Conservation (phyloP, 2,888 invertebrate species). For the Geotrupes spiniger region DNA sequence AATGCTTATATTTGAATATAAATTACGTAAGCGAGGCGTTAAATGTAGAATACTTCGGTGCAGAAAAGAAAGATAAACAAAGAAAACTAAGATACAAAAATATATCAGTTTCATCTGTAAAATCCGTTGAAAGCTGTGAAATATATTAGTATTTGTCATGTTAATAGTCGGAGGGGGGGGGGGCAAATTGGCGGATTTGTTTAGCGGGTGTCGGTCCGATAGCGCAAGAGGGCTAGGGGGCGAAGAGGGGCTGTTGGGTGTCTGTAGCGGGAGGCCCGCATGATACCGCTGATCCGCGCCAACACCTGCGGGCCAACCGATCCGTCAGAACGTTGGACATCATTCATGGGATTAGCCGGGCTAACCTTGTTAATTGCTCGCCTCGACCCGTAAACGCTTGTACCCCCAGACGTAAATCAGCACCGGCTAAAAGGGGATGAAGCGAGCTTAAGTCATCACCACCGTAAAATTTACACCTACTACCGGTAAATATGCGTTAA, state of each 20-base stretch:
- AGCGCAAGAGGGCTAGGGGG: conserved; percentile 31
- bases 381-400: conserved; percentile 43
- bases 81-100: conserved; percentile 34
- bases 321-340: conserved; percentile 49
- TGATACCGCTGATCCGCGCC: conserved; percentile 36
- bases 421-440: conserved; percentile 50
- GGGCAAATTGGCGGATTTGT: conserved; percentile 30
- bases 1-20: background rate
- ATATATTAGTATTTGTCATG: conserved; percentile 53
- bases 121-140: conserved; percentile 49
- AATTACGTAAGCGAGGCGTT: background rate
- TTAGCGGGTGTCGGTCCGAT: conserved; percentile 34
- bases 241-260: conserved; percentile 9
- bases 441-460: conserved; percentile 51
- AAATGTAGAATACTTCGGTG: background rate
- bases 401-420: conserved; percentile 48
- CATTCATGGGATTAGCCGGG: conserved; percentile 54
- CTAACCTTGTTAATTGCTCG: conserved; percentile 55
- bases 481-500: conserved; percentile 31
- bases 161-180: conserved; percentile 46
- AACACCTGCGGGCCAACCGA: conserved; percentile 39
- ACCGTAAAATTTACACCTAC: conserved; percentile 45
- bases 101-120: conserved; percentile 48
- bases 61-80: conserved; percentile 21
- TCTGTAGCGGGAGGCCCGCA: conserved; percentile 27